phyloP scores from a whole-genome alignment of 2,888 invertebrate species.

The Scrobipalpa atriplicella region DNA sequence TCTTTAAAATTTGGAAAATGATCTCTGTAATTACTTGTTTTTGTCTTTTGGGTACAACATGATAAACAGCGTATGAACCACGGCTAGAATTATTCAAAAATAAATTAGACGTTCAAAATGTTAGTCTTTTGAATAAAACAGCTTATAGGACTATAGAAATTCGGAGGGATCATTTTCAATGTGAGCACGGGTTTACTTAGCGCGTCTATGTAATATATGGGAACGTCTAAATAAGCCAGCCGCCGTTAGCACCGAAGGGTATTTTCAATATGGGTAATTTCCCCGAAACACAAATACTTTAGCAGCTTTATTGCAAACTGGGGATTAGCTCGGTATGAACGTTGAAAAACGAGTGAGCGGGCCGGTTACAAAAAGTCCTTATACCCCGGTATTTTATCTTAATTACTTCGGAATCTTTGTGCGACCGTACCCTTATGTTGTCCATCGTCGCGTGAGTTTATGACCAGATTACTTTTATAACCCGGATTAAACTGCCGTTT shows the following conservation, averaged over 20 bases:
- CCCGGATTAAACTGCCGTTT: conserved; percentile 78
- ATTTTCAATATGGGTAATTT: conserved; percentile 82
- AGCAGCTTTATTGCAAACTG: conserved; percentile 79
- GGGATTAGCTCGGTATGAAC: conserved; percentile 79
- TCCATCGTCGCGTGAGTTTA: conserved; percentile 81
- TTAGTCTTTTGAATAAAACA: conserved; percentile 15
- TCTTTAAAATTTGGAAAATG: no score
- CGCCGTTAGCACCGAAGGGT: conserved; percentile 77
- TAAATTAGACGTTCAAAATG: conserved; percentile 38
- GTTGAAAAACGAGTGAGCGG: conserved; percentile 73
- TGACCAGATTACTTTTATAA: conserved; percentile 82
- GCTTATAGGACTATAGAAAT: conserved; percentile 10
- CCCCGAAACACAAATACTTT: conserved; percentile 79
- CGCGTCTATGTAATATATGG: conserved; percentile 52
- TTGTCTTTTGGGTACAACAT: no score
- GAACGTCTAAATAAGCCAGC: conserved; percentile 73
- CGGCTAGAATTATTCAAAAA: no score
- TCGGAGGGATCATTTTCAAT: not conserved
- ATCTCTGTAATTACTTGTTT: no score
- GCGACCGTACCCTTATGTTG: conserved; percentile 79
- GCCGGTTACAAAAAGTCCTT: conserved; percentile 71
- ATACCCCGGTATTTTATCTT: conserved; percentile 73
- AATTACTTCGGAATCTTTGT: conserved; percentile 81
- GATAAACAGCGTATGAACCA: no score
- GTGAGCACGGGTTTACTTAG: conserved; percentile 7